Evolutionary conservation across 2,113 vertebrate species (phyloP).

Genomic region (Mesocricetus auratus): DNA sequence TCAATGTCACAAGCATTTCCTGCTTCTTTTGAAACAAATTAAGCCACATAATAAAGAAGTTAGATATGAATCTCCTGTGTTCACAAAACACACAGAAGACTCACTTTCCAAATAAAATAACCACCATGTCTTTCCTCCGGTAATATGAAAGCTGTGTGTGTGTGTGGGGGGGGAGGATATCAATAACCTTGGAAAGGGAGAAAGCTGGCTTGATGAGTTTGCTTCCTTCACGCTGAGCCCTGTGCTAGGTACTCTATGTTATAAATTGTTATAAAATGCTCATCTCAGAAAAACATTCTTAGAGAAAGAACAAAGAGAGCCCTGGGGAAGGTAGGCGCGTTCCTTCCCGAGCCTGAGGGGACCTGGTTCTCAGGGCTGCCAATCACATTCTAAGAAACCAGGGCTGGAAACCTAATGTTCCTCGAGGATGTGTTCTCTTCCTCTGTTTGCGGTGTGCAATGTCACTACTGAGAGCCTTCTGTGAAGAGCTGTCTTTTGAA

Average conservation of each 20-base stretch:
- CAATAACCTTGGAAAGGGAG: neutral
- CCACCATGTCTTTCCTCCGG: neutral
- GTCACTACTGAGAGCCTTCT: neutral
- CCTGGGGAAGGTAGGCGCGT: neutral
- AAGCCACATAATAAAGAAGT: neutral
- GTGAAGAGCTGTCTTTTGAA: neutral
- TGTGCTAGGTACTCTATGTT: neutral
- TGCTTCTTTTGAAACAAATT: slow-evolving; percentile 43
- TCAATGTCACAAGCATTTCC: neutral
- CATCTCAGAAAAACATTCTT: neutral
- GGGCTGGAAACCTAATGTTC: neutral
- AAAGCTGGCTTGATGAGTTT: neutral
- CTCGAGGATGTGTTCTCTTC: neutral
- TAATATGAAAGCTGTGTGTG: too few relatives aligned
- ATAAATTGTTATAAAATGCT: neutral
- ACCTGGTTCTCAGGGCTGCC: neutral
- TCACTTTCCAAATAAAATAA: slow-evolving; percentile 18
- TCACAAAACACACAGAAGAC: slow-evolving; percentile 15
- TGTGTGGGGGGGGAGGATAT: too few relatives aligned
- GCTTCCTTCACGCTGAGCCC: neutral
- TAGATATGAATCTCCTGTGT: neutral
- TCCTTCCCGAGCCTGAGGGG: neutral
- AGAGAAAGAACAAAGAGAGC: slow-evolving; percentile 21
- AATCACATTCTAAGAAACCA: neutral
- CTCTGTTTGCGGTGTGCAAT: neutral